Evolutionary conservation across 2,888 invertebrate species (phyloP).

Genomic region (Drosophila tanythrix): DNA sequence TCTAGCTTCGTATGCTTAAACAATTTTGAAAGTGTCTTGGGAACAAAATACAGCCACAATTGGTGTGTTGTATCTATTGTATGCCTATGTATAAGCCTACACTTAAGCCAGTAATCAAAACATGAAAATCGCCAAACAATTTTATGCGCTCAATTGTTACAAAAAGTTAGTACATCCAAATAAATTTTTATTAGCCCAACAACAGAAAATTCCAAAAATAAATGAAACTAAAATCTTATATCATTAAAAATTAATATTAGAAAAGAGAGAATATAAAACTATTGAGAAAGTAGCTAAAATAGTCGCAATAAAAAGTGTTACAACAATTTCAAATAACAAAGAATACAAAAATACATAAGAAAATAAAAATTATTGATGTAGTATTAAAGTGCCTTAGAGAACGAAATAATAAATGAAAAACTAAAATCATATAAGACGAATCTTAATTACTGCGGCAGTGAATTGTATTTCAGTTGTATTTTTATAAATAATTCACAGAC

Average conservation of each 20-base stretch:
- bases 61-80: slow-evolving; percentile 63
- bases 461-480: slow-evolving; percentile 52
- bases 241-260: slow-evolving; percentile 36
- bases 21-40: slow-evolving; percentile 60
- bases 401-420: slow-evolving; percentile 40
- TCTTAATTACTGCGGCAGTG: slow-evolving; percentile 43
- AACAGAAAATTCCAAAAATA: slow-evolving; percentile 30
- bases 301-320: slow-evolving; percentile 35
- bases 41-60: slow-evolving; percentile 66
- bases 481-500: slow-evolving; percentile 45
- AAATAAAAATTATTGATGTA: slow-evolving; percentile 53
- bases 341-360: slow-evolving; percentile 9
- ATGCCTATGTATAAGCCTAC: slow-evolving; percentile 48
- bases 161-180: slow-evolving; percentile 24
- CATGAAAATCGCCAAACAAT: slow-evolving; percentile 40
- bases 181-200: slow-evolving; percentile 53
- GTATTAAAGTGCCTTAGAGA: slow-evolving; percentile 80
- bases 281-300: slow-evolving; percentile 45
- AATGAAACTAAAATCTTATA: slow-evolving; percentile 28
- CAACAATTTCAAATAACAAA: slow-evolving; percentile 8
- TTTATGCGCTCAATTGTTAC: slow-evolving; percentile 56
- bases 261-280: slow-evolving; percentile 41
- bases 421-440: slow-evolving; percentile 22
- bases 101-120: slow-evolving; percentile 21
- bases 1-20: slow-evolving; percentile 34